Percentiles rank a stretch among this genome's conserved stretches.
These are phyloP conservation scores for Chamaetylas fuelleborni DNA, from an alignment of 2,113 vertebrate genomes.

Conservation along the genomic window DNA sequence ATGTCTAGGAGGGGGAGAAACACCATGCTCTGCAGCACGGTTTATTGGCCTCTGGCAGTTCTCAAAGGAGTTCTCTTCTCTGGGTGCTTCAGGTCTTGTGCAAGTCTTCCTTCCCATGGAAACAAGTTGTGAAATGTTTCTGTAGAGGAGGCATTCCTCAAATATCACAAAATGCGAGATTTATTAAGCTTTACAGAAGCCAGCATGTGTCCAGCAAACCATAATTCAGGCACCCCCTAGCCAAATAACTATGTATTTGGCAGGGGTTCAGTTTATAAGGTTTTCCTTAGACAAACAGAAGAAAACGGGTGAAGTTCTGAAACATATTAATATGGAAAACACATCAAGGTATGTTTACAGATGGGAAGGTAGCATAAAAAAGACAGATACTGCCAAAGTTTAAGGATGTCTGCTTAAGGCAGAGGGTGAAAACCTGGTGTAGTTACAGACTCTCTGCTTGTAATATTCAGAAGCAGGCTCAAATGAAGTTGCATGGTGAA, in stretches of 20 bases:
- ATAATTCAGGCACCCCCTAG: neutral
- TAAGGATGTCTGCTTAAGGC: neutral
- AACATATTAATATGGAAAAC: neutral
- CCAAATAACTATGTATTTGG: neutral
- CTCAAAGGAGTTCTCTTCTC: neutral
- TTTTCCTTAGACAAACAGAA: neutral
- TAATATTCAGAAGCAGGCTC: neutral
- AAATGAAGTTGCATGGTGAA: neutral
- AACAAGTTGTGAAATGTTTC: neutral
- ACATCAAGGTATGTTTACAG: neutral
- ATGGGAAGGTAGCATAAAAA: neutral
- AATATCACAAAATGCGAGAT: neutral
- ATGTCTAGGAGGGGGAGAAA: neutral
- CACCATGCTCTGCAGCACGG: neutral
- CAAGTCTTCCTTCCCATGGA: neutral
- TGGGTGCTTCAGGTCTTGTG: neutral
- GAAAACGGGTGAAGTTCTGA: neutral
- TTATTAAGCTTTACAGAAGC: neutral
- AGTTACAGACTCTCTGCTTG: neutral
- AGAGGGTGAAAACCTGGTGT: neutral
- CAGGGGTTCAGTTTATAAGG: neutral
- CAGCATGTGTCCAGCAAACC: neutral
- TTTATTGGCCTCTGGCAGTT: neutral
- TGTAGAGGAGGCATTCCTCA: neutral
- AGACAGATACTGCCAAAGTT: neutral